A percentile compares a stretch with the other conserved stretches of the same genome.
These are phyloP conservation scores for Protomyctophum bolini DNA, from an alignment of 2,113 vertebrate genomes.

Conservation along the genomic window DNA sequence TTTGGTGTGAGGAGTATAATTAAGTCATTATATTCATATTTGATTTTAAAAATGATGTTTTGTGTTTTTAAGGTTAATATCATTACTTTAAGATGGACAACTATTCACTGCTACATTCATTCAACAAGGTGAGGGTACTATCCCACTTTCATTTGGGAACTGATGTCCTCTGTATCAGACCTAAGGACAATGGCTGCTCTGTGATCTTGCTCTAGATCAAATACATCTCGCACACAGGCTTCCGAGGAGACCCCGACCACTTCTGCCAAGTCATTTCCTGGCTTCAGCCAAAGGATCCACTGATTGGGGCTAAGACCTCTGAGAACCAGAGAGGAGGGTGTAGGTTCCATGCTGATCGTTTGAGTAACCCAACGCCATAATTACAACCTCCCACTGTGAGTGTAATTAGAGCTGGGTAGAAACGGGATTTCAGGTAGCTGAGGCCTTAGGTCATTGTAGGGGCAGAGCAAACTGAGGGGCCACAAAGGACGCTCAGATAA, in stretches of 20 bases:
- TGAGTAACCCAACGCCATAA: conserved; percentile 69
- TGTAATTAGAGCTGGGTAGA: conserved; percentile 62
- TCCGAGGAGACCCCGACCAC: conserved; percentile 5
- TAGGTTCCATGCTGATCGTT: conserved; percentile 32
- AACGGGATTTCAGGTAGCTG: conserved; percentile 55
- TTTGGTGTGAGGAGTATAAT: no score
- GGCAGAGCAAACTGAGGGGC: conserved; percentile 25
- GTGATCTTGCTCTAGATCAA: conserved; percentile 21
- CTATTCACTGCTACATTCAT: no score
- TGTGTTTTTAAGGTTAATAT: no score
- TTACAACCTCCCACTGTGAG: conserved; percentile 70
- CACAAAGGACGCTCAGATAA: not conserved
- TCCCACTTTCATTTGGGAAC: not conserved
- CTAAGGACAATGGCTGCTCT: conserved; percentile 9
- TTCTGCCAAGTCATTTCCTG: conserved; percentile 33
- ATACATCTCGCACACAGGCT: conserved; percentile 19
- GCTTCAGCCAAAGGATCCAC: conserved; percentile 20
- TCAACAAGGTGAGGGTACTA: no score
- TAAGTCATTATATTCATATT: no score
- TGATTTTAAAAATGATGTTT: no score
- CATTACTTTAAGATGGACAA: no score
- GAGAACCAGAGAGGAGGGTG: conserved; percentile 30
- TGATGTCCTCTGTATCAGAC: not conserved
- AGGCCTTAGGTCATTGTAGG: conserved; percentile 47
- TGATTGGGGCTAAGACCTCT: conserved; percentile 35